Conservation (phyloP, 2,113 vertebrate species). For the Odontesthes bonariensis region DNA sequence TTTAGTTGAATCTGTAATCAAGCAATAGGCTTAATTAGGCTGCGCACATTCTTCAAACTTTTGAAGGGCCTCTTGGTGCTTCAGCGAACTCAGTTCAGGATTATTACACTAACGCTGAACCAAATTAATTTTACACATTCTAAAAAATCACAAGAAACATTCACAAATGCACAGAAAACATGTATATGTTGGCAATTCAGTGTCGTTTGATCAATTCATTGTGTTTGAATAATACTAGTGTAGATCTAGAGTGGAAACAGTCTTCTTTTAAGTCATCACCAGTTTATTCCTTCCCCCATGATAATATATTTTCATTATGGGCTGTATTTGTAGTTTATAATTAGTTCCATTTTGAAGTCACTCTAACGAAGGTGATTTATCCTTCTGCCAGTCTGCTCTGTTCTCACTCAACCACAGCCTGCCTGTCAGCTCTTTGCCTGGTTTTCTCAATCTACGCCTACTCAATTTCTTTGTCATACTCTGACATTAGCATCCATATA, state of each 20-base stretch:
- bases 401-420: background rate
- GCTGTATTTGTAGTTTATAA: background rate
- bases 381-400: background rate
- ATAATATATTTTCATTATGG: background rate
- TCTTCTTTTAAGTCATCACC: background rate
- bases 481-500: background rate
- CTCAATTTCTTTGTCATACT: background rate
- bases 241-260: too few relatives aligned
- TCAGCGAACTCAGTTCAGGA: background rate
- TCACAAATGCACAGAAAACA: background rate
- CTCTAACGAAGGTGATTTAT: background rate
- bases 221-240: too few relatives aligned
- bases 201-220: background rate
- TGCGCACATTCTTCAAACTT: conserved; percentile 18
- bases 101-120: background rate
- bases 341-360: background rate
- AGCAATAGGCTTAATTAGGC: conserved; percentile 16
- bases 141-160: background rate
- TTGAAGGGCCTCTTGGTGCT: conserved; percentile 19
- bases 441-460: background rate
- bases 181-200: background rate
- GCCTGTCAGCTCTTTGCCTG: background rate
- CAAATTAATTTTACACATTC: conserved; percentile 9
- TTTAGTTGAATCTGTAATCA: conserved; percentile 10
- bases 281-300: background rate